These are phyloP conservation scores for Suricata suricatta DNA, from an alignment of 2,113 vertebrate species.

Conservation along the genomic window DNA sequence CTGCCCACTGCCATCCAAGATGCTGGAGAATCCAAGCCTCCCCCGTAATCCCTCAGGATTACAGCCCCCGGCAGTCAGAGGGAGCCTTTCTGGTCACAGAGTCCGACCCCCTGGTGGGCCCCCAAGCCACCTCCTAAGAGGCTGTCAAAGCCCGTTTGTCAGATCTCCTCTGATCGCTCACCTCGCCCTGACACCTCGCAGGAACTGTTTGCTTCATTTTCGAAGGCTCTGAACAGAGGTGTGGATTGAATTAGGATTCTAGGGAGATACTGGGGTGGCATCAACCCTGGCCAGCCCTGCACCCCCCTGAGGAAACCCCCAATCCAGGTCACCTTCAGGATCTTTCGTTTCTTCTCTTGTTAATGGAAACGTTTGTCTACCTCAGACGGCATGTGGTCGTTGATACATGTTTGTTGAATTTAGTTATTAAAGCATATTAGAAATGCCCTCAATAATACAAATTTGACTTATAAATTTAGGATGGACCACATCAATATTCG, in stretches of 20 bases:
- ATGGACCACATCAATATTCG: not conserved
- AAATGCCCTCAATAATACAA: not conserved
- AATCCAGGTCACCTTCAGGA: not conserved
- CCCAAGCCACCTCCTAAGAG: not conserved
- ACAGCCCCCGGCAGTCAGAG: accelerated
- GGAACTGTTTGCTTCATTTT: not conserved
- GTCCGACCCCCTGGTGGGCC: too few species aligned
- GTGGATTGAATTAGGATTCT: not conserved
- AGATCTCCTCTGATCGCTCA: not conserved
- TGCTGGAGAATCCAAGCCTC: not conserved
- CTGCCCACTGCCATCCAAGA: not conserved
- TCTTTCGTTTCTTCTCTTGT: not conserved
- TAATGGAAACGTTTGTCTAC: not conserved
- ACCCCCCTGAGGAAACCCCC: not conserved
- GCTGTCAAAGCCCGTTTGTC: not conserved
- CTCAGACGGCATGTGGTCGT: too few species aligned
- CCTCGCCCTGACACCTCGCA: not conserved
- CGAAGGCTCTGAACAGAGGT: not conserved
- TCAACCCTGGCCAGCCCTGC: not conserved
- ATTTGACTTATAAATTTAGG: not conserved
- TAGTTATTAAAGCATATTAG: not conserved
- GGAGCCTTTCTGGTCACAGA: too few species aligned
- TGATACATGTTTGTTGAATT: not conserved
- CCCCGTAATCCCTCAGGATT: too few species aligned
- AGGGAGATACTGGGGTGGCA: too few species aligned